Percentiles rank a stretch among this genome's conserved stretches.
Conservation (phyloP, 64 coral and sea anemone genomes). For the Hydrozoanthus tunicans region DNA sequence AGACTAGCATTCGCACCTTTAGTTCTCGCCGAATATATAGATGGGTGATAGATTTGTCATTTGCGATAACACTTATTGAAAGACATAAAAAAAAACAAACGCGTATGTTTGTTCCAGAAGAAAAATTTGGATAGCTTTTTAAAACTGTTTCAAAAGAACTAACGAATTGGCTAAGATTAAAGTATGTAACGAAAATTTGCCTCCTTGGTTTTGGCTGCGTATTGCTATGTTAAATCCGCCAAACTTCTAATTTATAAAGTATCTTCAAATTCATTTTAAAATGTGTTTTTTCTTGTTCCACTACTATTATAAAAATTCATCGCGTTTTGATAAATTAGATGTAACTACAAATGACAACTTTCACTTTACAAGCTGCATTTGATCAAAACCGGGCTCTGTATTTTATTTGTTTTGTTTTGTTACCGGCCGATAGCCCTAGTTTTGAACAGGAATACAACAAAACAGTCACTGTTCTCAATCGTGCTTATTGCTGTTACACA, state of each 20-base stretch:
- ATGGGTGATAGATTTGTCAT: not conserved
- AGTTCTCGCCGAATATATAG: not conserved
- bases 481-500: not conserved
- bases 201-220: not conserved
- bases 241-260: no score
- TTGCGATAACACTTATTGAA: no score
- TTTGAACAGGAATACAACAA: not conserved
- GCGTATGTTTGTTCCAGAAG: not conserved
- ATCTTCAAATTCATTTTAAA: not conserved
- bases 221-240: not conserved
- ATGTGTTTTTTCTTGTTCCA: not conserved
- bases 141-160: conserved; percentile 1
- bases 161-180: conserved; percentile 2
- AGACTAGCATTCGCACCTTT: not conserved
- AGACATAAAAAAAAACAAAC: not conserved
- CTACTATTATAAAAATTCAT: not conserved
- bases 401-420: not conserved
- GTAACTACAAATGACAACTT: not conserved
- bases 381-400: not conserved
- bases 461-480: not conserved
- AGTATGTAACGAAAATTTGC: not conserved
- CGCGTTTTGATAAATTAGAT: not conserved
- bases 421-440: not conserved
- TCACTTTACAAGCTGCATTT: not conserved
- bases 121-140: conserved; percentile 1